A percentile compares a stretch with the other conserved stretches of the same genome.
Conservation (phyloP, 2,113 vertebrate genomes). For the Dicentrarchus labrax region DNA sequence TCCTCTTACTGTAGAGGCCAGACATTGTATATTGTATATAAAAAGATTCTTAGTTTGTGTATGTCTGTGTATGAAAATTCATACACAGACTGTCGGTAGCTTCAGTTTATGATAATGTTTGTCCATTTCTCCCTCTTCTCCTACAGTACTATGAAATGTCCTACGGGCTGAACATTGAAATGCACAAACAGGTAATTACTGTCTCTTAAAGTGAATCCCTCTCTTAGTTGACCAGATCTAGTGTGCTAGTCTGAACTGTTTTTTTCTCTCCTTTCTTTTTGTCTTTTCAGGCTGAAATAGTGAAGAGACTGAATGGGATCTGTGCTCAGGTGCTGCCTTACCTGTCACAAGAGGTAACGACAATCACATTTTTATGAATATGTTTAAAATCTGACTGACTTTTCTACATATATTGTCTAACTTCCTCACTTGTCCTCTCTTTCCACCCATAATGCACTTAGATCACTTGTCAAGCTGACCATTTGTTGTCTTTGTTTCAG, state of each 20-base stretch:
- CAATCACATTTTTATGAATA: background rate
- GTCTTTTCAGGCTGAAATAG: slow-evolving; percentile 92
- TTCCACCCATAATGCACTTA: no score
- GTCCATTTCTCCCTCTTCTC: background rate
- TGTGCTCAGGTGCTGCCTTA: slow-evolving; percentile 98
- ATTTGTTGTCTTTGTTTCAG: slow-evolving; percentile 76
- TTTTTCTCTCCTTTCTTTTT: background rate
- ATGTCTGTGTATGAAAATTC: no score
- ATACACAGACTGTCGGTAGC: no score
- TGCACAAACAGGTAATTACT: slow-evolving; percentile 95
- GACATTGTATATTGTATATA: background rate
- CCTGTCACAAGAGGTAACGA: slow-evolving; percentile 95
- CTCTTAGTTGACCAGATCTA: background rate
- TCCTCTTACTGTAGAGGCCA: background rate
- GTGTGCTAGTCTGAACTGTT: background rate
- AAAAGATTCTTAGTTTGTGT: background rate
- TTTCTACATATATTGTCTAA: no score
- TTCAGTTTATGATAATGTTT: background rate
- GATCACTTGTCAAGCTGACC: background rate
- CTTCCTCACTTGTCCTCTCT: no score
- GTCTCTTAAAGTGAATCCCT: background rate
- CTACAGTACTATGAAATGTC: slow-evolving; percentile 98
- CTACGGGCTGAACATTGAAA: slow-evolving; percentile 97
- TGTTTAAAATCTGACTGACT: background rate
- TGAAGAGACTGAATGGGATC: slow-evolving; percentile 97